phyloP scores from a whole-genome alignment of 2,888 invertebrate genomes.

The Leptarthrus brevirostris region DNA sequence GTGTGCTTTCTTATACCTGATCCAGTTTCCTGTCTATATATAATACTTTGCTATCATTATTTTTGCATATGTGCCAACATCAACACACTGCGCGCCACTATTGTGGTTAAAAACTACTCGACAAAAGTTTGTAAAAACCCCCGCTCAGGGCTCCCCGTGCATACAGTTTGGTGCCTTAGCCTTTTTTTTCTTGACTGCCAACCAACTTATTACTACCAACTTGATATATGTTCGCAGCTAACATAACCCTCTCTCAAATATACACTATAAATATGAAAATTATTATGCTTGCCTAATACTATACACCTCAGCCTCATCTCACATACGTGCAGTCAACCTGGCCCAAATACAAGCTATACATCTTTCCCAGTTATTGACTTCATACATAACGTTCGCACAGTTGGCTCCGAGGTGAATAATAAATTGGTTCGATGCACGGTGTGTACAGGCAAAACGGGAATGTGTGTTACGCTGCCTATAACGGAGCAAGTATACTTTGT shows the following conservation, averaged over 20 bases:
- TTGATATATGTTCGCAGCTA: slow-evolving; percentile 38
- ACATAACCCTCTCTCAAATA: slow-evolving; percentile 39
- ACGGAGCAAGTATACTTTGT: neutral
- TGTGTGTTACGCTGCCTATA: neutral
- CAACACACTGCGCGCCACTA: slow-evolving; percentile 1
- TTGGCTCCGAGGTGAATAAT: slow-evolving; percentile 46
- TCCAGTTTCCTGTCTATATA: slow-evolving; percentile 3
- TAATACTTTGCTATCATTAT: slow-evolving; percentile 9
- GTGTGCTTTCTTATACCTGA: slow-evolving; percentile 34
- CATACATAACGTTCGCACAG: slow-evolving; percentile 46
- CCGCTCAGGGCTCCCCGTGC: neutral
- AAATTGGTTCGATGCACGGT: slow-evolving; percentile 44
- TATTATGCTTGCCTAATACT: slow-evolving; percentile 37
- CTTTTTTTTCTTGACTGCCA: neutral
- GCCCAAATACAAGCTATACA: slow-evolving; percentile 8
- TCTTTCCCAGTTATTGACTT: slow-evolving; percentile 44
- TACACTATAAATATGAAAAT: slow-evolving; percentile 43
- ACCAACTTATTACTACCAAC: neutral
- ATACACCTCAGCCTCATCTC: slow-evolving; percentile 8
- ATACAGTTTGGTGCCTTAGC: neutral
- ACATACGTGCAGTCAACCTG: neutral
- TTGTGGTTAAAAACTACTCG: slow-evolving; percentile 18
- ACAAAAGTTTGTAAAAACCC: neutral
- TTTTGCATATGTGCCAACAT: slow-evolving; percentile 42
- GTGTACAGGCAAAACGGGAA: neutral